Base-by-base conservation (phyloP, 2,888 invertebrate genomes). In the Crossocerus cetratus region DNA sequence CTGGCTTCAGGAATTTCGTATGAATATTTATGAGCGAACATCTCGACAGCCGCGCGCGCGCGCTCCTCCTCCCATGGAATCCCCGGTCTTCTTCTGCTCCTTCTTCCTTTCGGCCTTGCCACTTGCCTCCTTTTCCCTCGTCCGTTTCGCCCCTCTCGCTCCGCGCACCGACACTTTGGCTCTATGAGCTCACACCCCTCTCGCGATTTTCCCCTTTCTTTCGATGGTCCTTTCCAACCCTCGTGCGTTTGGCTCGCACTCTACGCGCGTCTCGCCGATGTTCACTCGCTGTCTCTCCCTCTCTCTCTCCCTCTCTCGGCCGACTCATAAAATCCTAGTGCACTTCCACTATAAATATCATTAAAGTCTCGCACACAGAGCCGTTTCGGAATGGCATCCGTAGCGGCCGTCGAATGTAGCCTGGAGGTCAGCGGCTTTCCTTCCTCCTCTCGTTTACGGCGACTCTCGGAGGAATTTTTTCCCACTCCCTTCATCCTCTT, bases 21-120 rank as follows among this genome's bases (percentile, higher is more conserved):
- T 84, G 83, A 83, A 84, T 84, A 84, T 84, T 83, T 84, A 84
- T 83, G 72, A 77, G 74, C 72, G 79, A 70, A 72, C 79, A 83
- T 75, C 78, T 82, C 78, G 74, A 77, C 72, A 32, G 32, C 5
- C 32, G 32, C 32, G 32, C 32, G 4, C 32, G 32, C 0, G 32
- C 32, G 23, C 23, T 4, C 32, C 8, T 11, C 3, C 5, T 83
- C 8, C 32, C 3, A 32, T 83, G 74, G 73, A 71, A 60, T 81
- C 76, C 66, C 69, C 74, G 64, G 74, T n/a, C n/a, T n/a, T n/a
- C n/a, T 81, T 74, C 80, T 81, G 76, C 70, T 70, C 72, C 43
- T 49, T 23, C 18, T 55, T 8, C 45, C 44, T 32, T 21, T 49
- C 16, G 2, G 2, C 13, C 32, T 32, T 11, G 18, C 49, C 23